These are phyloP conservation scores for Bos indicus DNA, from an alignment of 2,113 vertebrate species.

Conservation along the genomic window DNA sequence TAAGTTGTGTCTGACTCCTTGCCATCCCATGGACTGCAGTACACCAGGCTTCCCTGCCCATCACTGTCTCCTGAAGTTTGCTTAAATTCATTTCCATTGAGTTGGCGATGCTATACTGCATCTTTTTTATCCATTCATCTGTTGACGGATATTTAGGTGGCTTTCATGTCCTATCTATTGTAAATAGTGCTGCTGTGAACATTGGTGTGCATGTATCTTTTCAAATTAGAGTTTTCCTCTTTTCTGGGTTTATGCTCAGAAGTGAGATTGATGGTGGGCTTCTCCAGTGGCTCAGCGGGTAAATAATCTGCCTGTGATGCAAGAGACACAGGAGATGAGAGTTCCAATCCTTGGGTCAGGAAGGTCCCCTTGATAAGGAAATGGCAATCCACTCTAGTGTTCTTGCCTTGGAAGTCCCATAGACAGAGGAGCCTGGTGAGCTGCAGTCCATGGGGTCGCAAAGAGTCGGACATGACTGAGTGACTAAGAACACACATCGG, in stretches of 20 bases:
- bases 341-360: not conserved
- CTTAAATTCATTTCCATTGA: not conserved
- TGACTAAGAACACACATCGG: not conserved
- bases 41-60: not conserved
- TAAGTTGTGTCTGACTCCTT: not conserved
- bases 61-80: not conserved
- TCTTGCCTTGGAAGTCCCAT: not conserved
- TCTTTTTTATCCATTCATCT: not conserved
- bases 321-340: not conserved
- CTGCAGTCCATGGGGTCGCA: not conserved
- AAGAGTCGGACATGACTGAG: not conserved
- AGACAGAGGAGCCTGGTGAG: not conserved
- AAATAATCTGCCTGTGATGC: not conserved
- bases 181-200: not conserved
- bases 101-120: not conserved
- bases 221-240: not conserved
- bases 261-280: not conserved
- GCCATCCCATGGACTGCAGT: not conserved
- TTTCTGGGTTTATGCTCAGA: not conserved
- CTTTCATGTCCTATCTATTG: not conserved
- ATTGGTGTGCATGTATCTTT: not conserved
- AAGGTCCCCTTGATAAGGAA: not conserved
- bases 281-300: not conserved
- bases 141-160: not conserved
- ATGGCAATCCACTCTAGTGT: not conserved